Conservation (phyloP, 2,888 invertebrate genomes). For the Nomada ruficornis region DNA sequence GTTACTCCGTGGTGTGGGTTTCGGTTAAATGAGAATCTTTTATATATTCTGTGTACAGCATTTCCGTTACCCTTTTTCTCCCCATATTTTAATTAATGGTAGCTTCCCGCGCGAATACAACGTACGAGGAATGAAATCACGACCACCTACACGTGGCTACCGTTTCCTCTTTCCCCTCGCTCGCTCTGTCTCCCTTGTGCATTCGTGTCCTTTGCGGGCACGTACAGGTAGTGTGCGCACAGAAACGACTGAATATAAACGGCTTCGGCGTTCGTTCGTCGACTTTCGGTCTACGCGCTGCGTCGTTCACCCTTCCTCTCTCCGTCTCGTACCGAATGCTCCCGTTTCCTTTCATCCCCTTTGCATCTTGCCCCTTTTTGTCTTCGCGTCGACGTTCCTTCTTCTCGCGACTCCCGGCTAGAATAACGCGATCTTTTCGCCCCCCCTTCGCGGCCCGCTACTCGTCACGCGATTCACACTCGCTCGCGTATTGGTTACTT, state of each 20-base stretch:
- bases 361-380: slow-evolving; percentile 28
- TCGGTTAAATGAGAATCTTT: slow-evolving; percentile 78
- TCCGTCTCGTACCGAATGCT: slow-evolving; percentile 13
- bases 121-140: slow-evolving; percentile 72
- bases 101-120: slow-evolving; percentile 68
- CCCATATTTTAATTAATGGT: slow-evolving; percentile 78
- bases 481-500: slow-evolving; percentile 30
- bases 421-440: slow-evolving; percentile 55
- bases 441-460: slow-evolving; percentile 30
- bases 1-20: slow-evolving; percentile 64
- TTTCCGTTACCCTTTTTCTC: slow-evolving; percentile 71
- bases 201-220: slow-evolving; percentile 32
- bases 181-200: background rate
- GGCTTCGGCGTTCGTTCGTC: slow-evolving; percentile 16
- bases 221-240: slow-evolving; percentile 12
- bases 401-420: slow-evolving; percentile 38
- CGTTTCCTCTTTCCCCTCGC: slow-evolving; percentile 5
- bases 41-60: slow-evolving; percentile 75
- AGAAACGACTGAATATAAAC: slow-evolving; percentile 34
- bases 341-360: slow-evolving; percentile 26
- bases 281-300: slow-evolving; percentile 27
- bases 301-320: background rate
- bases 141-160: slow-evolving; percentile 22
- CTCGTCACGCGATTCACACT: slow-evolving; percentile 18
- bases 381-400: slow-evolving; percentile 30